Base-by-base conservation (phyloP, 1,140 invertebrate genomes). In the Metopolophium dirhodum region DNA sequence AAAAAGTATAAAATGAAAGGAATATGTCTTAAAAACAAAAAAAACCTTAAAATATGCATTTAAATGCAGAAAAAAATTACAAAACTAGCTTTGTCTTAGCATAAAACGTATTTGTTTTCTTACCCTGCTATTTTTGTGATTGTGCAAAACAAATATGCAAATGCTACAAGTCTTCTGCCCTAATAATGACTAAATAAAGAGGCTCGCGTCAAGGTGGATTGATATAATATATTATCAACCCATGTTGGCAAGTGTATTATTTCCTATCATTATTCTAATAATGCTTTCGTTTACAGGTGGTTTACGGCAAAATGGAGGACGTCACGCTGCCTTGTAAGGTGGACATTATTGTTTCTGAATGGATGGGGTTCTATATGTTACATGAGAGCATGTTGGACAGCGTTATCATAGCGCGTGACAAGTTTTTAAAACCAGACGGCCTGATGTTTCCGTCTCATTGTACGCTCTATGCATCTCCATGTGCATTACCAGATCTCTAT, bases 361-460 rank as follows among this genome's bases (percentile, higher is more conserved):
- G 99, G 99, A 99, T 99, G 99, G 99, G 99, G 9, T 99, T 99
- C 96, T 99, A 99, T 95, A 96, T 99, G 85, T 96, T 99, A 18
- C 99, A 99, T 95, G 99, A 99, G 96, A 99, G 98, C 41, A 99
- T 99, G 99, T 95, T 99, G 57, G 98, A 99, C 95, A 98, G 97
- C 95, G 97, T 99, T 41, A 96, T 99, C 57, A 97, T 97, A 95
- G 99, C 99, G 6, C 96, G 99, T 95, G 98, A 99, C 94, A 97
- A 97, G 94, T 98, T 97, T 96, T 96, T 99, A 35, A 97, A 96
- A 93, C 94, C 95, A 45, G 95, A 96, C 94, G 97, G 97, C 91
- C 91, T 95, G 20, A 94, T 96, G 93, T 95, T 96, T 91, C 96
- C 96, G 1, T 95, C 95, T 41, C 94, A 94, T 91, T 95, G 95